These are phyloP conservation scores for Anhinga anhinga DNA, from an alignment of 2,113 vertebrate genomes.

Conservation along the genomic window DNA sequence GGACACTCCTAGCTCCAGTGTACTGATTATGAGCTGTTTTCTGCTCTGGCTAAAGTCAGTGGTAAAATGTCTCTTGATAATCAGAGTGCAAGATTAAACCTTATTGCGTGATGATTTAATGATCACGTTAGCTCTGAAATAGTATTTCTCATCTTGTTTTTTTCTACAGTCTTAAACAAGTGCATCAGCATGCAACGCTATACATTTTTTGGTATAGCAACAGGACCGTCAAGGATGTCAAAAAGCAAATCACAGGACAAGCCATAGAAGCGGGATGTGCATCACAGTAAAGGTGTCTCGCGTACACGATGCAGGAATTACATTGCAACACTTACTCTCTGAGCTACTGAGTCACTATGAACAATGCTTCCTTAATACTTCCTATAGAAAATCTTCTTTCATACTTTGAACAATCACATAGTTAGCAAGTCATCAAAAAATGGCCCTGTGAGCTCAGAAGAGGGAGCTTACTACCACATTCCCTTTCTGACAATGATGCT, in stretches of 20 bases:
- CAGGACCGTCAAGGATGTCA: background rate
- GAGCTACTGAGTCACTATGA: background rate
- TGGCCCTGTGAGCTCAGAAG: background rate
- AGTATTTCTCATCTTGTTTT: background rate
- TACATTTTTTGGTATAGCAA: background rate
- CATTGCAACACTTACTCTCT: background rate
- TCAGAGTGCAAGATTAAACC: background rate
- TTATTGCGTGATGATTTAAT: background rate
- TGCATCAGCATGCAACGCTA: background rate
- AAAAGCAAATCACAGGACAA: background rate
- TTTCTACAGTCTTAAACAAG: background rate
- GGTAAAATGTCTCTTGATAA: background rate
- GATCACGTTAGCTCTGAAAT: background rate
- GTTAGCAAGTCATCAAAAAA: background rate
- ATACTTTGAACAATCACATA: background rate
- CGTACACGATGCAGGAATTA: background rate
- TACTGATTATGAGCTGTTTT: background rate
- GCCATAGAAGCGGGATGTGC: background rate
- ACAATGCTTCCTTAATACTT: background rate
- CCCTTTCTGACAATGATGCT: background rate
- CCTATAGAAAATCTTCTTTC: background rate
- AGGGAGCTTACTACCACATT: background rate
- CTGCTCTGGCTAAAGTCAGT: background rate
- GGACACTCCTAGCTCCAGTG: background rate
- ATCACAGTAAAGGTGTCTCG: background rate